Percentiles rank a stretch among this genome's conserved stretches.
Conservation (phyloP, 2,113 vertebrate genomes). For the Pionites leucogaster region DNA sequence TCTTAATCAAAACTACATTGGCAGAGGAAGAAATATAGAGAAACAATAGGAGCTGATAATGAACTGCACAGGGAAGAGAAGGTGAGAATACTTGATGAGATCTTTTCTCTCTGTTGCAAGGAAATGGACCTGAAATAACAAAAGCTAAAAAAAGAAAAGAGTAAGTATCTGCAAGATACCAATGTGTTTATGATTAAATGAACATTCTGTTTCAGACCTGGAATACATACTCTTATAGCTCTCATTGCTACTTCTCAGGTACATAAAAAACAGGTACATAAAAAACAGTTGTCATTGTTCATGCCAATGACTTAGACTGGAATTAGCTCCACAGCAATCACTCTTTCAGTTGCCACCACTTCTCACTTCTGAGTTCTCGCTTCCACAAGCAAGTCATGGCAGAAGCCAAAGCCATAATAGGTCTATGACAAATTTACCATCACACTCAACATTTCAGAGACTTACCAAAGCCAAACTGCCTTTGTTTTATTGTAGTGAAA, state of each 20-base stretch:
- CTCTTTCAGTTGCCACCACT: background rate
- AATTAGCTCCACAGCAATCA: background rate
- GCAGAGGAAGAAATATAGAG: background rate
- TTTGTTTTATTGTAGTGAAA: rapidly evolving
- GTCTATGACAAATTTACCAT: background rate
- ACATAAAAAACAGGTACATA: background rate
- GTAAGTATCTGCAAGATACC: background rate
- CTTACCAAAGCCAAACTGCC: background rate
- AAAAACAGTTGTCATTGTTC: background rate
- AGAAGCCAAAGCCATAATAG: background rate
- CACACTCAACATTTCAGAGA: background rate
- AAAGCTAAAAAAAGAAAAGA: background rate
- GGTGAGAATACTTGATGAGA: background rate
- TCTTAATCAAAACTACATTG: background rate
- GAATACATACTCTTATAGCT: rapidly evolving
- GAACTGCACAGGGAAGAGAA: background rate
- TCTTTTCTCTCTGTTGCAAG: background rate
- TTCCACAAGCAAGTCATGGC: background rate
- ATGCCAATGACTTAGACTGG: background rate
- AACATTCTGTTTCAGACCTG: background rate
- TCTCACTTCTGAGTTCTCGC: rapidly evolving
- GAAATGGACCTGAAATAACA: background rate
- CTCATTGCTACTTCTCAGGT: background rate
- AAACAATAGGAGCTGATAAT: background rate
- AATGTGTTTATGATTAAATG: background rate